phyloP scores from a whole-genome alignment of 1,140 invertebrate species.

The Cephus cinctus region DNA sequence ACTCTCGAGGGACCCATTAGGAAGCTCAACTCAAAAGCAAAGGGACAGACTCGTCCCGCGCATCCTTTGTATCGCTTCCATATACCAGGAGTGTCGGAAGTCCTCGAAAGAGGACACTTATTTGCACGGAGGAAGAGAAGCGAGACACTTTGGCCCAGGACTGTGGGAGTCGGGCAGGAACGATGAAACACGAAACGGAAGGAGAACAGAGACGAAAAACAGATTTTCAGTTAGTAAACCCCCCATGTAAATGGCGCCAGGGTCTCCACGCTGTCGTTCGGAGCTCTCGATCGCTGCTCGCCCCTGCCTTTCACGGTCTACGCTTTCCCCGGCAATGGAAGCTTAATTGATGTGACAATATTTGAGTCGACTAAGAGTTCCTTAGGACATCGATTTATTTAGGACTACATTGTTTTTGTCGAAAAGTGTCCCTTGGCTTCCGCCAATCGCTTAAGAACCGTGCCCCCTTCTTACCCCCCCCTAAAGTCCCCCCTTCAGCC shows the following conservation, averaged over 20 bases:
- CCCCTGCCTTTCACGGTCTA: constrained; percentile 1
- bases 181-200: constrained; percentile 10
- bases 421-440: too few relatives aligned
- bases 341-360: constrained; percentile 50
- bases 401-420: too few relatives aligned
- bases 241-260: constrained; percentile 3
- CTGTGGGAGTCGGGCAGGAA: too few relatives aligned
- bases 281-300: neutral
- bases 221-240: constrained; percentile 25
- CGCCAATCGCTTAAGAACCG: neutral
- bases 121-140: constrained; percentile 18
- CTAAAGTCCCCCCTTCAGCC: too few relatives aligned
- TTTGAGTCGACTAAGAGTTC: constrained; percentile 41
- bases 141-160: too few relatives aligned
- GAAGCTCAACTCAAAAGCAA: neutral
- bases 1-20: too few relatives aligned
- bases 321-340: constrained; percentile 15
- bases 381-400: constrained; percentile 42
- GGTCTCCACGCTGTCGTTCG: neutral
- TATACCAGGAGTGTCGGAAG: too few relatives aligned
- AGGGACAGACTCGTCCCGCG: neutral
- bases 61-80: constrained; percentile 28
- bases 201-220: constrained; percentile 29
- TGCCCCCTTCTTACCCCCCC: too few relatives aligned
- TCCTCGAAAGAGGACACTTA: constrained; percentile 26